Percentiles rank a stretch among this genome's conserved stretches.
These are phyloP conservation scores for Nineta flava DNA, from an alignment of 2,888 invertebrate genomes.

Conservation along the genomic window DNA sequence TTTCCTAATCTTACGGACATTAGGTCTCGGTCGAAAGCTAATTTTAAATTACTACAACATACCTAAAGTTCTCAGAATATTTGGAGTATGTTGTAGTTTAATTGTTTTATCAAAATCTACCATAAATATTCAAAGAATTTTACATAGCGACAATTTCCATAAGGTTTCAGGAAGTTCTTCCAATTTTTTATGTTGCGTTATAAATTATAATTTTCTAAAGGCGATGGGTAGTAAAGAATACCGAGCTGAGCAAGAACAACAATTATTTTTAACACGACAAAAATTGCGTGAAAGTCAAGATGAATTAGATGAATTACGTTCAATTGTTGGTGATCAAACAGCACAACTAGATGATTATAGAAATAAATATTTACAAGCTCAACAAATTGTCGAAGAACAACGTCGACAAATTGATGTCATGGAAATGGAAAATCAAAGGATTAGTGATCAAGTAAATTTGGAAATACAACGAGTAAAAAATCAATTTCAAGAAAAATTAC, in stretches of 20 bases:
- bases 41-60: too few relatives aligned
- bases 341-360: slow-evolving; percentile 51
- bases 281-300: slow-evolving; percentile 39
- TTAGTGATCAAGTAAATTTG: slow-evolving; percentile 52
- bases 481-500: slow-evolving; percentile 56
- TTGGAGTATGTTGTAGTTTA: too few relatives aligned
- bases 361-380: slow-evolving; percentile 50
- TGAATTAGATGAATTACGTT: slow-evolving; percentile 39
- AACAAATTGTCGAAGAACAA: slow-evolving; percentile 55
- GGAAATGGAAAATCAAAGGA: slow-evolving; percentile 54
- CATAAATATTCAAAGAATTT: too few relatives aligned
- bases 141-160: too few relatives aligned
- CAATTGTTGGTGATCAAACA: slow-evolving; percentile 46
- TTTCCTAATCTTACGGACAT: too few relatives aligned
- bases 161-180: slow-evolving; percentile 1
- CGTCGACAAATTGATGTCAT: slow-evolving; percentile 49
- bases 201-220: slow-evolving; percentile 7
- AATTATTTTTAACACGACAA: slow-evolving; percentile 33
- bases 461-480: slow-evolving; percentile 54
- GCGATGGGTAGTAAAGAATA: slow-evolving; percentile 40
- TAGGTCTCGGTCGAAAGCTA: too few relatives aligned
- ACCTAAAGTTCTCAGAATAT: too few relatives aligned
- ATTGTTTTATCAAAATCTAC: too few relatives aligned
- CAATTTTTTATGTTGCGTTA: neutral
- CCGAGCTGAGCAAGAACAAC: slow-evolving; percentile 42